phyloP scores from a whole-genome alignment of 2,797 vertebrate genomes.

The Vespertilio murinus region DNA sequence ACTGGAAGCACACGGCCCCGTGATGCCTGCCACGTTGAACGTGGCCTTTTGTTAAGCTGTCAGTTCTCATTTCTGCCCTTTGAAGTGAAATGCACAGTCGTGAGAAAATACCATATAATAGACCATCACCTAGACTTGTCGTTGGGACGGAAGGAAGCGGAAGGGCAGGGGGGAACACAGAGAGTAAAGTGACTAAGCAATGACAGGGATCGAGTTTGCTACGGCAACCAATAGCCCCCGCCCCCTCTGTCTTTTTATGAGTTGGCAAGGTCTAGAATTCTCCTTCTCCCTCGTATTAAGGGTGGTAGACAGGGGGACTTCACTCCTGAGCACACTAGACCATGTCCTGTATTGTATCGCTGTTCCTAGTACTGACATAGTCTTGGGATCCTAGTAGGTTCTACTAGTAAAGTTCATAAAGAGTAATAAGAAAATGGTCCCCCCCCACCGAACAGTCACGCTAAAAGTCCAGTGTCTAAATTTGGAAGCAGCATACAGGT shows the following conservation, averaged over 20 bases:
- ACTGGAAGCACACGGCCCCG: neutral
- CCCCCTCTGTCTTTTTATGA: neutral
- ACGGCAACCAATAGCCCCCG: rapidly evolving
- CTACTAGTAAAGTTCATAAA: neutral
- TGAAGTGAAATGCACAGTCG: constrained; percentile 72
- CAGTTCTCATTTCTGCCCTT: constrained; percentile 77
- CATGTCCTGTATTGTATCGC: neutral
- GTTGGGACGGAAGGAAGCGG: constrained; percentile 13
- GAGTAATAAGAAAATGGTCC: neutral
- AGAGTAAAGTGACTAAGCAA: neutral
- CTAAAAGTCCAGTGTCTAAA: neutral
- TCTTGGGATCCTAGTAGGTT: neutral
- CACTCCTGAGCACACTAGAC: rapidly evolving
- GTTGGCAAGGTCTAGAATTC: neutral
- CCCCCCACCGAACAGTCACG: neutral
- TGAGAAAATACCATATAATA: constrained; percentile 78
- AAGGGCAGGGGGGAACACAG: constrained; percentile 26
- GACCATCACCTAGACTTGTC: constrained; percentile 73
- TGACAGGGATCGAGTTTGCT: neutral
- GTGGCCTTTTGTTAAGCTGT: constrained; percentile 71
- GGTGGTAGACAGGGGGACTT: neutral
- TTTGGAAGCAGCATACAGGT: neutral
- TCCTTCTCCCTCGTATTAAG: neutral
- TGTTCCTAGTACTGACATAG: neutral
- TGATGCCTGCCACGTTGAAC: neutral